These are phyloP conservation scores for Ictalurus furcatus DNA, from an alignment of 2,113 vertebrate genomes.

Conservation along the genomic window DNA sequence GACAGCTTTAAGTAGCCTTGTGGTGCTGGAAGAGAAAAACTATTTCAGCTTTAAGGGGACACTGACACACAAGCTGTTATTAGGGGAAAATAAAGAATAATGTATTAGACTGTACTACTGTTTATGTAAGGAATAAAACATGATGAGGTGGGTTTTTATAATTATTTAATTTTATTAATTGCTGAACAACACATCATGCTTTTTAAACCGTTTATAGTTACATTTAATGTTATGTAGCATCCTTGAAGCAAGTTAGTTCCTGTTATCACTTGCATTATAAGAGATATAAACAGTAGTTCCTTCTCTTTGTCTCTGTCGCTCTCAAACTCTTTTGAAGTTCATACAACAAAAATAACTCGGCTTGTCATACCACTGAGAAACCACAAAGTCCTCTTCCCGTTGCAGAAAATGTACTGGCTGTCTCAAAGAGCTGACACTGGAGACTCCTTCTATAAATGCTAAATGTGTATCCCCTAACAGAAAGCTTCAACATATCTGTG, in stretches of 20 bases:
- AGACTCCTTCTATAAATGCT: not conserved
- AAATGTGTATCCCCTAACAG: not conserved
- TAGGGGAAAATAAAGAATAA: not conserved
- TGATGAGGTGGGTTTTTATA: not conserved
- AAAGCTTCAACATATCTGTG: not conserved
- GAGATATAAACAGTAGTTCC: not conserved
- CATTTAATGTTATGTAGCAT: not conserved
- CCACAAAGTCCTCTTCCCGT: not conserved
- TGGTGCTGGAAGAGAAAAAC: slow-evolving; percentile 12
- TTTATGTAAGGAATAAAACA: not conserved
- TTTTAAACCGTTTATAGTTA: not conserved
- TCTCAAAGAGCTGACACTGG: not conserved
- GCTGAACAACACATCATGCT: not conserved
- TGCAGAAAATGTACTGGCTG: not conserved
- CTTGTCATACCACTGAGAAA: not conserved
- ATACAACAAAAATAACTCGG: not conserved
- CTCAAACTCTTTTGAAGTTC: not conserved
- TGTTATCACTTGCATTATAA: not conserved
- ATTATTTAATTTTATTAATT: not conserved
- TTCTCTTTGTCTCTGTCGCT: not conserved
- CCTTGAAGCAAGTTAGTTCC: not conserved
- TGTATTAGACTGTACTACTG: not conserved
- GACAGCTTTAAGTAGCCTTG: slow-evolving; percentile 37
- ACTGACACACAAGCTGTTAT: slow-evolving; percentile 12
- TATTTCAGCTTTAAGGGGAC: not conserved